A percentile compares a stretch with the other conserved stretches of the same genome.
Evolutionary conservation across 2,797 vertebrate species (phyloP).

Genomic region (Syngnathus acus): DNA sequence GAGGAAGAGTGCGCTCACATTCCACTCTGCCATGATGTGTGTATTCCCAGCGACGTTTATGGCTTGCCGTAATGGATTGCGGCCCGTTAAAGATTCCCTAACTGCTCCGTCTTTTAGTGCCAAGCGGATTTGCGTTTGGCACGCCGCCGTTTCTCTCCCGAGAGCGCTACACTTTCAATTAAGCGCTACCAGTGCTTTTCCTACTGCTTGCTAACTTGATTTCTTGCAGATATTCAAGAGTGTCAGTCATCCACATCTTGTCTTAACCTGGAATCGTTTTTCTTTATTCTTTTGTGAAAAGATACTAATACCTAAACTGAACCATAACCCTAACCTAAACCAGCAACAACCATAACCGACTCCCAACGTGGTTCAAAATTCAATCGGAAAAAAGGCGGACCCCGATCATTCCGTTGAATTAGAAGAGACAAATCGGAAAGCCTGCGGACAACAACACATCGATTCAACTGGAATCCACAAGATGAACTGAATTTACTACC

Average conservation of each 20-base stretch:
- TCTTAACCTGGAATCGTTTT: not conserved
- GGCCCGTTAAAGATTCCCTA: conserved; percentile 57
- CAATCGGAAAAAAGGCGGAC: not conserved
- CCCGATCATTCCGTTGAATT: not conserved
- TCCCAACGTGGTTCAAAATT: too few relatives aligned
- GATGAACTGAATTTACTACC: not conserved
- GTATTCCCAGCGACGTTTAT: conserved; percentile 60
- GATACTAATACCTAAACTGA: too few relatives aligned
- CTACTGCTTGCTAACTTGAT: conserved; percentile 36
- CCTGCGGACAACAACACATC: not conserved
- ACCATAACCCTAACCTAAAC: too few relatives aligned
- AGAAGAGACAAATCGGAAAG: not conserved
- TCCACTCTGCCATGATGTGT: conserved; percentile 51
- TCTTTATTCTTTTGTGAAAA: not conserved
- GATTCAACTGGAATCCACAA: not conserved
- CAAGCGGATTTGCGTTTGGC: conserved; percentile 51
- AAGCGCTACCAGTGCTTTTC: conserved; percentile 42
- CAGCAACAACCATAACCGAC: too few relatives aligned
- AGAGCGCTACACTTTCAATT: conserved; percentile 60
- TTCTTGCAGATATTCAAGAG: conserved; percentile 14
- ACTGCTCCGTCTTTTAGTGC: conserved; percentile 53
- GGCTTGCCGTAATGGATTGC: conserved; percentile 58
- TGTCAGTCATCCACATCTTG: not conserved
- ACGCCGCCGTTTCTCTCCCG: conserved; percentile 38
- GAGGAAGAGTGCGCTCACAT: conserved; percentile 32